Percentiles rank a stretch among this genome's conserved stretches.
Conservation (phyloP, 2,797 vertebrate species). For the Numenius phaeopus region DNA sequence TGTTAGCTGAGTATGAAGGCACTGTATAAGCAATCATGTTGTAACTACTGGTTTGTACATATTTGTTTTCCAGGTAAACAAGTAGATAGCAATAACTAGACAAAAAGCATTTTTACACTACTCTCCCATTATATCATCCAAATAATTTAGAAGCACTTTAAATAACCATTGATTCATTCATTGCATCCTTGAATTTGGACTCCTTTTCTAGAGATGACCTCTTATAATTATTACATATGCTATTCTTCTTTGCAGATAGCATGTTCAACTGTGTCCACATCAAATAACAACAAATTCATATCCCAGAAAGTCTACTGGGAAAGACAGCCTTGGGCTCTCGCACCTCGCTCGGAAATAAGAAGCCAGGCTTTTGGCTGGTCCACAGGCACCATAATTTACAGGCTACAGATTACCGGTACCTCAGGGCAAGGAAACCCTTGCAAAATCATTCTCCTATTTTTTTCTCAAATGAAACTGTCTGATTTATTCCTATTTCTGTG, state of each 20-base stretch:
- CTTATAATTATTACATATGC: background rate
- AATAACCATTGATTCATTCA: background rate
- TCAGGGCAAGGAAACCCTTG: background rate
- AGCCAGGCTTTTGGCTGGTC: background rate
- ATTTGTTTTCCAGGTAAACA: background rate
- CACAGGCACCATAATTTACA: background rate
- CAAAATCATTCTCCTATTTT: background rate
- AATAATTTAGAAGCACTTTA: background rate
- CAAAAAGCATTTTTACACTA: background rate
- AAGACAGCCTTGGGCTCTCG: background rate
- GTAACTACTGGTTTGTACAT: background rate
- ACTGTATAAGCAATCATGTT: background rate
- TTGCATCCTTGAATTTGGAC: background rate
- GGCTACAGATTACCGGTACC: background rate
- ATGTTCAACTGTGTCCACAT: background rate
- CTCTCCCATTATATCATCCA: background rate
- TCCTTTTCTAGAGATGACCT: background rate
- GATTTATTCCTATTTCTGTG: background rate
- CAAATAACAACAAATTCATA: background rate
- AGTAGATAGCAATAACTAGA: background rate
- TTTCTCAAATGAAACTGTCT: background rate
- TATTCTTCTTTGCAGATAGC: background rate
- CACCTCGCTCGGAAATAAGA: background rate
- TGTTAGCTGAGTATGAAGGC: background rate
- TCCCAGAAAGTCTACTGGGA: background rate